Evolutionary conservation across 2,113 vertebrate species (phyloP), one percentile per base, ranked within the genome.

Genomic region (Rhizomys pruinosus): DNA sequence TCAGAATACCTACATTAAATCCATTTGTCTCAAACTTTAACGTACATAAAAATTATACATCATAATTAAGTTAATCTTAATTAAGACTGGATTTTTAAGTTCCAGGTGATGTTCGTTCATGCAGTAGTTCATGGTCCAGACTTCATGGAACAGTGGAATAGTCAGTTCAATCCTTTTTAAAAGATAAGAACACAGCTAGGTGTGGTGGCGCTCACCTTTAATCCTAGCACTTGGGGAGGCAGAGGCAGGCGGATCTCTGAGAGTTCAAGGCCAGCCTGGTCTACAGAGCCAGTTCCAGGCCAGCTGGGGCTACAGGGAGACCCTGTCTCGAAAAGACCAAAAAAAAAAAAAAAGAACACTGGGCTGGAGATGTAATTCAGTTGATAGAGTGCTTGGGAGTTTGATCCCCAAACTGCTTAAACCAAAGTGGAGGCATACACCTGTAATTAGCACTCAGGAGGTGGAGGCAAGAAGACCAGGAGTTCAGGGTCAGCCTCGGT

Each of bases 131-230:
- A 37, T 44, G 66, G 32, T 79, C 59, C n/a, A 91, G 74, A 91
- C 4, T 89, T 94, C 64, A 66, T 4, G 13, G 17, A 59, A 89
- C 13, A 78, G 23, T 89, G n/a, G n/a, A n/a, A n/a, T 27, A 23
- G 64, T 81, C 73, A 92, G 44, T 76, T 7, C 29, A 64, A 85
- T 5, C 42, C n/a, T n/a, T 82, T 52, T 84, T 92, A 87, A 64
- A 95, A 85, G 32, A 86, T 79, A 19, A 93, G 32, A 42, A 63
- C n/a, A n/a, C n/a, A n/a, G n/a, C n/a, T n/a, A n/a, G n/a, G n/a
- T n/a, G n/a, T n/a, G n/a, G n/a, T n/a, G n/a, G n/a, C n/a, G n/a
- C n/a, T n/a, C n/a, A n/a, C n/a, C n/a, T n/a, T n/a, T n/a, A n/a
- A n/a, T n/a, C n/a, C n/a, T n/a, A n/a, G n/a, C n/a, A n/a, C n/a